Percentiles rank a stretch among this genome's conserved stretches.
Evolutionary conservation across 1,140 invertebrate genomes (phyloP).

Genomic region (Drosophila subpulchrella): DNA sequence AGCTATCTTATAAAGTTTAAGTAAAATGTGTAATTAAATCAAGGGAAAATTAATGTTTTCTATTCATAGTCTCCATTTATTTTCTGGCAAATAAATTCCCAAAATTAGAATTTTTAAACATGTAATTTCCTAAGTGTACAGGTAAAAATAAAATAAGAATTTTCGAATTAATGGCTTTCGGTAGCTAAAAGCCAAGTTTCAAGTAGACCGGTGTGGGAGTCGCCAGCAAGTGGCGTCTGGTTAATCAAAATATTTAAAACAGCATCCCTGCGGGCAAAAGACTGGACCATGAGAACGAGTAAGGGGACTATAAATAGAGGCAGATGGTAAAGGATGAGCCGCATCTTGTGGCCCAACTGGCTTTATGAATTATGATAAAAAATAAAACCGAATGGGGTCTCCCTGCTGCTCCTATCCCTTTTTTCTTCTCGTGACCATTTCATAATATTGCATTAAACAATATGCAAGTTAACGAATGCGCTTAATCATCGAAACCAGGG

Average conservation of each 20-base stretch:
- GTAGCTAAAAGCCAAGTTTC: slow-evolving; percentile 38
- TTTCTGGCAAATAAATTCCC: not conserved
- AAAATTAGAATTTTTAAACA: not conserved
- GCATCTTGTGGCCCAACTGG: slow-evolving; percentile 24
- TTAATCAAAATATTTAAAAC: slow-evolving; percentile 81
- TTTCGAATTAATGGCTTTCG: slow-evolving; percentile 48
- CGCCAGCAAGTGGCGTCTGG: slow-evolving; percentile 59
- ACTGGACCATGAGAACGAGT: slow-evolving; percentile 22
- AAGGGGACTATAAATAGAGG: slow-evolving; percentile 54
- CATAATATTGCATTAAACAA: slow-evolving; percentile 69
- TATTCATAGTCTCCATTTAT: too few relatives aligned
- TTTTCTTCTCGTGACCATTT: slow-evolving; percentile 42
- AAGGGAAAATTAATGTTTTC: too few relatives aligned
- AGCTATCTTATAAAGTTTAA: too few relatives aligned
- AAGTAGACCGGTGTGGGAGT: slow-evolving; percentile 42
- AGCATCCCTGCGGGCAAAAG: slow-evolving; percentile 54
- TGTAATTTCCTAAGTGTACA: not conserved
- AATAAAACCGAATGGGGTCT: slow-evolving; percentile 26
- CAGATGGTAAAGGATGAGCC: slow-evolving; percentile 51
- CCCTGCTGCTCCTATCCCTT: not conserved
- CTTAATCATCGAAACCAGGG: slow-evolving; percentile 62
- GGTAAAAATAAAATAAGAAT: too few relatives aligned
- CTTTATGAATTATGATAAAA: slow-evolving; percentile 47
- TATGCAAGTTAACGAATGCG: slow-evolving; percentile 68
- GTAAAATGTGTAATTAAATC: too few relatives aligned